phyloP scores from a whole-genome alignment of 2,797 vertebrate genomes.

The Eptatretus atami region DNA sequence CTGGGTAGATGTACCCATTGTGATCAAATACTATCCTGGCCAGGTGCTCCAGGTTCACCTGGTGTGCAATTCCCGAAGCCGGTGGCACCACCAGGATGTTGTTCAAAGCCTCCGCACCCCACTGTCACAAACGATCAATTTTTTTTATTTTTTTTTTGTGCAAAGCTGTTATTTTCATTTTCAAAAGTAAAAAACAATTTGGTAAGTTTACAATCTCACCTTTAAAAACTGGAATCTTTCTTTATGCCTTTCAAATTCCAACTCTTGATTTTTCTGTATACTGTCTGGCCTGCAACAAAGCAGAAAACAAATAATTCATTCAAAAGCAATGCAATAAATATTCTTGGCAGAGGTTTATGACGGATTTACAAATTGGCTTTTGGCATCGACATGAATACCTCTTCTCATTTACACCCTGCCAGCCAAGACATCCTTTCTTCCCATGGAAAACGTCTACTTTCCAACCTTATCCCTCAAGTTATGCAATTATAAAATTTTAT shows the following conservation, averaged over 20 bases:
- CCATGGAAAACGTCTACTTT: too few species aligned
- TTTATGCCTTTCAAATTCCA: constrained; percentile 85
- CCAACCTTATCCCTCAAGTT: too few species aligned
- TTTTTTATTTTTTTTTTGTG: neutral
- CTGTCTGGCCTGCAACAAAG: constrained; percentile 35
- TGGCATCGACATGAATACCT: too few species aligned
- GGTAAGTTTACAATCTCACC: constrained; percentile 16
- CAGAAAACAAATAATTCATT: too few species aligned
- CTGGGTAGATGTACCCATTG: constrained; percentile 50
- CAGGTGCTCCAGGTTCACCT: constrained; percentile 84
- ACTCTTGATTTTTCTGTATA: constrained; percentile 71
- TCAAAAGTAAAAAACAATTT: neutral
- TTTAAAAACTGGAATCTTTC: constrained; percentile 93
- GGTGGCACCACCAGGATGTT: constrained; percentile 91
- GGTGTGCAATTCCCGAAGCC: constrained; percentile 81
- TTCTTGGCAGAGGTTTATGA: too few species aligned
- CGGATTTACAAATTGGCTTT: too few species aligned
- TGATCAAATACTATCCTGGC: constrained; percentile 63
- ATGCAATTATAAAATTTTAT: too few species aligned
- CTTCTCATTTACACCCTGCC: too few species aligned
- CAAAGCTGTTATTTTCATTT: neutral
- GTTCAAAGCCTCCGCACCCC: constrained; percentile 77
- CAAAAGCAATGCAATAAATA: too few species aligned
- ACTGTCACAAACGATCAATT: constrained; percentile 20
- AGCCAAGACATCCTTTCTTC: too few species aligned